Evolutionary conservation across 2,888 invertebrate species (phyloP).

Genomic region (Callyntrura sp.): DNA sequence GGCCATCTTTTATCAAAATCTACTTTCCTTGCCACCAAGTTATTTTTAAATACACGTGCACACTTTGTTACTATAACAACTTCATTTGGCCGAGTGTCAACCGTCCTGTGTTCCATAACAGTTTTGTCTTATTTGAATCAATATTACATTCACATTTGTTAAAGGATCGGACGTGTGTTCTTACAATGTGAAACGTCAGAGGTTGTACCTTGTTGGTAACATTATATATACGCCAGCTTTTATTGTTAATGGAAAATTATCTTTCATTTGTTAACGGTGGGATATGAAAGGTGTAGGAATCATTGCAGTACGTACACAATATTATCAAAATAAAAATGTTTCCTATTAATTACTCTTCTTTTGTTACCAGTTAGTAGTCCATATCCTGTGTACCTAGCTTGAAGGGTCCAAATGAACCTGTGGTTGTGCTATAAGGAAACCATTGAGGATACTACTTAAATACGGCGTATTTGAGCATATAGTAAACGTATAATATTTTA

Average conservation of each 20-base stretch:
- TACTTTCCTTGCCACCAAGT: neutral
- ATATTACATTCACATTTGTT: neutral
- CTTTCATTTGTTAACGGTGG: too few relatives aligned
- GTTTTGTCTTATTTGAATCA: neutral
- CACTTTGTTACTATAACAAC: neutral
- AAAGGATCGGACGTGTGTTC: too few relatives aligned
- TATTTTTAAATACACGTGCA: neutral
- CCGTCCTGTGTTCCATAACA: neutral
- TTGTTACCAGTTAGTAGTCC: neutral
- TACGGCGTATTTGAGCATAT: neutral
- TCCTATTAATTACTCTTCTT: neutral
- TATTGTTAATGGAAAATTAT: too few relatives aligned
- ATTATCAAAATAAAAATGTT: neutral
- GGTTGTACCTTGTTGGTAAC: too few relatives aligned
- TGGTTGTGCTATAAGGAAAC: conserved; percentile 24
- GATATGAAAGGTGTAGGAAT: neutral
- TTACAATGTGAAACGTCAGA: too few relatives aligned
- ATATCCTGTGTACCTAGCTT: conserved; percentile 43
- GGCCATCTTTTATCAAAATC: neutral
- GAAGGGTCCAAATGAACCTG: conserved; percentile 58
- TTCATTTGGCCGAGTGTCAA: conserved; percentile 5
- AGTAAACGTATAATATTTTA: neutral
- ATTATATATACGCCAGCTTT: too few relatives aligned
- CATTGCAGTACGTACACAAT: too few relatives aligned
- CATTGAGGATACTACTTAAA: neutral